Base-by-base conservation (phyloP, 1,140 invertebrate genomes). In the Lepidurus packardi region DNA sequence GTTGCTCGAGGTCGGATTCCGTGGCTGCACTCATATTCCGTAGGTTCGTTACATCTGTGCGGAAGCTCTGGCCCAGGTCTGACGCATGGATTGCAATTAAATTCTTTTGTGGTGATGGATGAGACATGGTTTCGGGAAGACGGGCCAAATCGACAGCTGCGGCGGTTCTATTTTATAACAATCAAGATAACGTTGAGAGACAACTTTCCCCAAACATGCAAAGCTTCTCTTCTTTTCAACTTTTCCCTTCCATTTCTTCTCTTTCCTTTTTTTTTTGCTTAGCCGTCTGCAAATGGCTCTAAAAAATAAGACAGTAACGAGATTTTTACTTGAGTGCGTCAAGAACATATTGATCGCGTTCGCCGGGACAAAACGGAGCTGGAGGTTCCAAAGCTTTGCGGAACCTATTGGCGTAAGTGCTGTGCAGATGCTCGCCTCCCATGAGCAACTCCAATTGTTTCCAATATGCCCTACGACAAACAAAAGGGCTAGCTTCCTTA, bases 31-130 rank as follows among this genome's bases (percentile, higher is more conserved):
- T 21, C 53, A 21, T n/a, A 21, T 65, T 65, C 16, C 53, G 53
- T 65, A 65, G 21, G 21, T 65, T 65, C 1, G n/a, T n/a, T 21
- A 65, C 16, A 16, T 65, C 53, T 65, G 16, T 13, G 16, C 53
- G 53, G 53, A 65, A 13, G 53, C 9, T 16, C 21, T 65, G 53
- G 53, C 53, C 53, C 21, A 65, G 21, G 53, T 21, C 13, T 65
- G 53, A 65, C 21, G 53, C 53, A 65, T 65, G 53, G 53, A 65
- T 13, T 5, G 53, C 21, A 65, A 65, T 65, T 65, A 65, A 65
- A 65, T 65, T 65, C 53, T 65, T 65, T 65, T 65, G 53, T 65
- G 53, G 53, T 65, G 53, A 65, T 21, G 53, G 53, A 65, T 65
- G 53, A 13, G 53, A 7, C 53, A 13, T 21, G 21, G 16, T 65